A percentile compares a stretch with the other conserved stretches of the same genome.
These are phyloP conservation scores for Centruroides vittatus DNA, from an alignment of 1,140 invertebrate genomes.

Conservation along the genomic window DNA sequence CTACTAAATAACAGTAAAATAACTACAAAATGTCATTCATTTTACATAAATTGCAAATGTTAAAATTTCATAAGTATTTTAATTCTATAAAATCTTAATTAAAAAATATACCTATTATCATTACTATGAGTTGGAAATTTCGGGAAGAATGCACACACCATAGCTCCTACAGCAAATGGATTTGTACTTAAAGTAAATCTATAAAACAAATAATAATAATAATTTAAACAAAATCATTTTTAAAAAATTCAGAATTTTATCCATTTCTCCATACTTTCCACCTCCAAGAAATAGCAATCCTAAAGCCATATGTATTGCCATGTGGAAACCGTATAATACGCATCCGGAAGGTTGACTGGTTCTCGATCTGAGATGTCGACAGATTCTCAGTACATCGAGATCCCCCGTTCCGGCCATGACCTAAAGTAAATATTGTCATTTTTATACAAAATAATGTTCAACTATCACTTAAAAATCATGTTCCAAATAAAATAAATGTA, in stretches of 20 bases:
- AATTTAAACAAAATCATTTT: background rate
- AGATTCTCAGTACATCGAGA: slow-evolving; percentile 66
- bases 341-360: slow-evolving; percentile 30
- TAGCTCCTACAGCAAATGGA: slow-evolving; percentile 65
- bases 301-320: slow-evolving; percentile 86
- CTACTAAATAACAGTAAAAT: too few species aligned
- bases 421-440: slow-evolving; percentile 26
- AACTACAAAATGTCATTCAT: too few species aligned
- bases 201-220: slow-evolving; percentile 10
- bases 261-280: slow-evolving; percentile 33
- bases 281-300: slow-evolving; percentile 89
- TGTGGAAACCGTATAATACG: slow-evolving; percentile 79
- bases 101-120: slow-evolving; percentile 60
- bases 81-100: too few species aligned
- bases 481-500: background rate
- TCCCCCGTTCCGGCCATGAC: slow-evolving; percentile 90
- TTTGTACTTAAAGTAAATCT: slow-evolving; percentile 70
- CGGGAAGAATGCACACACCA: slow-evolving; percentile 86
- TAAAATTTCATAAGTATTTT: too few species aligned
- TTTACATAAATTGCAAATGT: too few species aligned
- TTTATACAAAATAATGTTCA: slow-evolving; percentile 16
- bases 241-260: background rate
- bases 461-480: slow-evolving; percentile 14
- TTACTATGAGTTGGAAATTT: slow-evolving; percentile 93
- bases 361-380: slow-evolving; percentile 60